Percentiles rank a stretch among this genome's conserved stretches.
phyloP scores from a whole-genome alignment of 2,113 vertebrate species.

The Myodes glareolus region DNA sequence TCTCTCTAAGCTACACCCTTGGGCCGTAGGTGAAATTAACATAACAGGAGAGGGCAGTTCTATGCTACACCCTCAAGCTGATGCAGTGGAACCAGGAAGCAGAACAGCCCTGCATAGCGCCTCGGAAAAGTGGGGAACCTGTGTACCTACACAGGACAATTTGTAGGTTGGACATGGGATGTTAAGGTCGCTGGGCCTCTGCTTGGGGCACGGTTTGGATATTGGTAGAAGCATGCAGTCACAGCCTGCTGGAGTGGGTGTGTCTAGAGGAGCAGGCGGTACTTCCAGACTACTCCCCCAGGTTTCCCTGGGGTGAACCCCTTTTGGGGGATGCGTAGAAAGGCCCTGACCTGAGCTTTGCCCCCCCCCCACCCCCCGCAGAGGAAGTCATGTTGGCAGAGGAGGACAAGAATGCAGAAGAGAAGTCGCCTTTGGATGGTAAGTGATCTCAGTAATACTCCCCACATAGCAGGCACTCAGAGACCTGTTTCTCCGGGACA shows the following conservation, averaged over 20 bases:
- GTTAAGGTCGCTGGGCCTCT: background rate
- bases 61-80: too few species aligned
- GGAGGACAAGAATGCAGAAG: slow-evolving; percentile 95
- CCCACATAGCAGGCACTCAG: background rate
- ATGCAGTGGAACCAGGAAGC: too few species aligned
- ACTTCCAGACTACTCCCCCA: background rate
- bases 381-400: slow-evolving; percentile 99
- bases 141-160: too few species aligned
- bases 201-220: background rate
- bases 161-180: background rate
- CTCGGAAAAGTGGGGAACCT: too few species aligned
- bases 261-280: background rate
- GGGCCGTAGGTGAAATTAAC: too few species aligned
- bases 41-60: too few species aligned
- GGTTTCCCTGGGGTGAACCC: background rate
- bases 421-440: slow-evolving; percentile 95
- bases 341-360: background rate
- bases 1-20: too few species aligned
- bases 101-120: too few species aligned
- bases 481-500: background rate
- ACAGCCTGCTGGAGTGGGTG: background rate
- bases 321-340: fast-evolving
- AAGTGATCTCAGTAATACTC: slow-evolving; percentile 69
- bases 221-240: background rate
- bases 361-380: slow-evolving; percentile 82